These are phyloP conservation scores for Crambe crambe DNA, from an alignment of 37 sponge, comb jelly and placozoan species.

Conservation along the genomic window DNA sequence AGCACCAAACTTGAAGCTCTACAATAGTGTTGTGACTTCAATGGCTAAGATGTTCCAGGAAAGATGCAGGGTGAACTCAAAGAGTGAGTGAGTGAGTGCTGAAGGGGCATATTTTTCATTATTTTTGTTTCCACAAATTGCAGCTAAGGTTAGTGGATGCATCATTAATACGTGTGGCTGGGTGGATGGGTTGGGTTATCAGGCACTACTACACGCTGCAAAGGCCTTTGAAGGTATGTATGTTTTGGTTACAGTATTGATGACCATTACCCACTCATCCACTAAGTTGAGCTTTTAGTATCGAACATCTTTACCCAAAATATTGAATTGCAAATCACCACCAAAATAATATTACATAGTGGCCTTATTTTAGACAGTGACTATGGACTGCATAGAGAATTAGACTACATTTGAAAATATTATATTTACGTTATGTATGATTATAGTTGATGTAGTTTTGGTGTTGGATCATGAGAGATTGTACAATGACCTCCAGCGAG, in stretches of 20 bases:
- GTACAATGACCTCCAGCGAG: conserved; percentile 75
- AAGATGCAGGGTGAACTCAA: conserved; percentile 61
- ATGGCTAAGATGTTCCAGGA: conserved; percentile 63
- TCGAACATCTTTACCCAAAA: no score
- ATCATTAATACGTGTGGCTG: conserved; percentile 96
- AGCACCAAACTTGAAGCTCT: conserved; percentile 77
- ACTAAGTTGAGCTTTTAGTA: neutral
- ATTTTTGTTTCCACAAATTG: neutral
- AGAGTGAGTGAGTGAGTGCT: conserved; percentile 29
- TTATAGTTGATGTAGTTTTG: conserved; percentile 76
- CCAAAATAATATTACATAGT: neutral
- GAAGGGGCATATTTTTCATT: neutral
- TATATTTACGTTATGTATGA: neutral
- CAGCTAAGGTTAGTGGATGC: conserved; percentile 81
- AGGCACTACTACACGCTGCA: conserved; percentile 74
- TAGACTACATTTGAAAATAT: neutral
- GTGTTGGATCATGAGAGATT: conserved; percentile 94
- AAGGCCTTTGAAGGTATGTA: conserved; percentile 70
- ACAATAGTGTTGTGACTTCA: conserved; percentile 59
- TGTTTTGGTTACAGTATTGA: neutral
- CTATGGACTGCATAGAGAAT: no score
- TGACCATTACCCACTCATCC: neutral
- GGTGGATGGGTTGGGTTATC: conserved; percentile 91
- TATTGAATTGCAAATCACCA: no score
- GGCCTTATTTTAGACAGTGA: neutral